Conservation (phyloP, 1,140 invertebrate genomes). For the Schlechtendalia chinensis region DNA sequence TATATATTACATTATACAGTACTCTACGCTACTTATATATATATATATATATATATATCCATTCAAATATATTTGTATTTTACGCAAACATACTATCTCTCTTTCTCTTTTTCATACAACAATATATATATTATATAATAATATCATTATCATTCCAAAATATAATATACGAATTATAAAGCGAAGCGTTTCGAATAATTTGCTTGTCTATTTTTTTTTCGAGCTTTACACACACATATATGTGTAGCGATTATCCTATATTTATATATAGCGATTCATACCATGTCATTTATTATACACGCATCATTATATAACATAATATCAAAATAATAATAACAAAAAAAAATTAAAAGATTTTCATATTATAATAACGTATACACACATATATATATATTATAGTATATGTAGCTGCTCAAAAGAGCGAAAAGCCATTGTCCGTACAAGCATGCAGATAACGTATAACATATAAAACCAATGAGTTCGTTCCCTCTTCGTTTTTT, state of each 20-base stretch:
- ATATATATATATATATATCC: no score
- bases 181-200: no score
- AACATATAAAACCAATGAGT: neutral
- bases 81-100: slow-evolving; percentile 30
- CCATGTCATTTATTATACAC: no score
- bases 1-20: neutral
- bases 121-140: neutral
- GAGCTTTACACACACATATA: no score
- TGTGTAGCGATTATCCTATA: no score
- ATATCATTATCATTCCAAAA: no score
- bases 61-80: slow-evolving; percentile 12
- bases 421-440: slow-evolving; percentile 40
- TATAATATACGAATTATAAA: no score
- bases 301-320: neutral
- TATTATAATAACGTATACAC: neutral
- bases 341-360: slow-evolving; percentile 9
- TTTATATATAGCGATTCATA: no score
- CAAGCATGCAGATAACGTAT: slow-evolving; percentile 16
- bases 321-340: neutral
- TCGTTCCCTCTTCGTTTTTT: neutral
- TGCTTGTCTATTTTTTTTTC: no score
- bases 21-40: slow-evolving; percentile 14
- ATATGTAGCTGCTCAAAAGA: slow-evolving; percentile 25
- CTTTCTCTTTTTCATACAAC: slow-evolving; percentile 11
- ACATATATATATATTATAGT: neutral